phyloP scores from a whole-genome alignment of 2,888 invertebrate genomes.

The Drosophila siamana region DNA sequence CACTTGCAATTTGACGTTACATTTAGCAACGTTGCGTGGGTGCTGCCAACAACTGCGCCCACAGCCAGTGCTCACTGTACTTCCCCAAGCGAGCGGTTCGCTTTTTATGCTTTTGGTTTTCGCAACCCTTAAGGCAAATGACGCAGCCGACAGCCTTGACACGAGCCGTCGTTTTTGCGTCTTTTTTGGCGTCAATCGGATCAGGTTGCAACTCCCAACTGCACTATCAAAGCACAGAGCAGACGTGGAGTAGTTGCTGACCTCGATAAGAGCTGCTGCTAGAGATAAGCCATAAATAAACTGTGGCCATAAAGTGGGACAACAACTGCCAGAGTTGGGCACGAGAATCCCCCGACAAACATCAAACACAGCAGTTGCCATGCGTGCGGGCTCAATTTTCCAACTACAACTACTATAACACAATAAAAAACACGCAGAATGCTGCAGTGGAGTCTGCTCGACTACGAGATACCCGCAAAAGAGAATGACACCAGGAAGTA shows the following conservation, averaged over 20 bases:
- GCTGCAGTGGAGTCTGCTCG: background rate
- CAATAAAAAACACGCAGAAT: background rate
- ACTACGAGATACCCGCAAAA: background rate
- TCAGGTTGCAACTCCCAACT: conserved; percentile 35
- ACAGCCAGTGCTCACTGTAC: conserved; percentile 13
- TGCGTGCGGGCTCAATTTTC: conserved; percentile 17
- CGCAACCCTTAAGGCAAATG: conserved; percentile 20
- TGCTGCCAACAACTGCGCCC: conserved; percentile 28
- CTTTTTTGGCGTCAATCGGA: conserved; percentile 36
- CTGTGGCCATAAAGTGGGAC: conserved; percentile 12
- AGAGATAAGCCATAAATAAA: conserved; percentile 55
- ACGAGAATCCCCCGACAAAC: conserved; percentile 18
- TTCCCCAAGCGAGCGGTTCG: too few species aligned
- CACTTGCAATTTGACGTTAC: conserved; percentile 65
- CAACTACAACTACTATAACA: conserved; percentile 3
- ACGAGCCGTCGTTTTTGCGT: conserved; percentile 3
- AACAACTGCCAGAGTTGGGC: background rate
- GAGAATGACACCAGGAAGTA: too few species aligned
- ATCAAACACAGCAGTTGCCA: conserved; percentile 30
- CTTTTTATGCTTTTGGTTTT: background rate
- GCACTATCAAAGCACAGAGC: conserved; percentile 17
- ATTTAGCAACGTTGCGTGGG: conserved; percentile 58
- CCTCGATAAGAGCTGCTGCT: conserved; percentile 46
- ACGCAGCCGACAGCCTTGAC: conserved; percentile 48
- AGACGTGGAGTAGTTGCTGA: background rate